These are phyloP conservation scores for Epinephelus coioides DNA, from an alignment of 2,797 vertebrate genomes.

Conservation along the genomic window DNA sequence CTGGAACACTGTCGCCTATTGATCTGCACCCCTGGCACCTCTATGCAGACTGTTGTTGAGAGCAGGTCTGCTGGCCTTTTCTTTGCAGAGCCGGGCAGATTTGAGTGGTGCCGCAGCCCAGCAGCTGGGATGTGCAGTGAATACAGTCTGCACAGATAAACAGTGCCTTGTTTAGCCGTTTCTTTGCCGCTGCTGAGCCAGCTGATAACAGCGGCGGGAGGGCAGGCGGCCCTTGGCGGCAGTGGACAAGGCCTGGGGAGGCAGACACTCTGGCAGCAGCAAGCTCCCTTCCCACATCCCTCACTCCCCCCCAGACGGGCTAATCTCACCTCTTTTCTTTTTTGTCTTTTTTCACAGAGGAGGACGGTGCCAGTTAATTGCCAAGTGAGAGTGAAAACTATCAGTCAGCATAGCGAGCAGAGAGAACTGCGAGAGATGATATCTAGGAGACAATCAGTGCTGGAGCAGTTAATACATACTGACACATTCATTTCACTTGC, in stretches of 20 bases:
- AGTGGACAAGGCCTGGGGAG: constrained; percentile 88
- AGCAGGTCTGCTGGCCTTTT: constrained; percentile 78
- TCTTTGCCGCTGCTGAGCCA: constrained; percentile 89
- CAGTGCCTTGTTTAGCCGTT: constrained; percentile 90
- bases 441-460: constrained; percentile 33
- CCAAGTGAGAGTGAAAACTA: constrained; percentile 78
- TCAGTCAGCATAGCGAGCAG: constrained; percentile 62
- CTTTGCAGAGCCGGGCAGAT: constrained; percentile 83
- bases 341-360: constrained; percentile 87
- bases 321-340: constrained; percentile 83
- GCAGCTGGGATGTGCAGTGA: constrained; percentile 88
- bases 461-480: constrained; percentile 12
- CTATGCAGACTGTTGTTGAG: constrained; percentile 82
- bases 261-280: constrained; percentile 94
- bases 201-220: constrained; percentile 89
- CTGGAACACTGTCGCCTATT: constrained; percentile 69
- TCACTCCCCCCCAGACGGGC: constrained; percentile 62
- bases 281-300: constrained; percentile 79
- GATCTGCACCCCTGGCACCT: constrained; percentile 75
- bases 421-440: constrained; percentile 52
- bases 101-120: constrained; percentile 90
- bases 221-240: constrained; percentile 86
- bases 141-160: constrained; percentile 92
- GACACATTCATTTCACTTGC: constrained; percentile 21
- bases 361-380: constrained; percentile 80